These are phyloP conservation scores for Notospermus geniculatus DNA, from an alignment of 1,140 invertebrate genomes.

Conservation along the genomic window DNA sequence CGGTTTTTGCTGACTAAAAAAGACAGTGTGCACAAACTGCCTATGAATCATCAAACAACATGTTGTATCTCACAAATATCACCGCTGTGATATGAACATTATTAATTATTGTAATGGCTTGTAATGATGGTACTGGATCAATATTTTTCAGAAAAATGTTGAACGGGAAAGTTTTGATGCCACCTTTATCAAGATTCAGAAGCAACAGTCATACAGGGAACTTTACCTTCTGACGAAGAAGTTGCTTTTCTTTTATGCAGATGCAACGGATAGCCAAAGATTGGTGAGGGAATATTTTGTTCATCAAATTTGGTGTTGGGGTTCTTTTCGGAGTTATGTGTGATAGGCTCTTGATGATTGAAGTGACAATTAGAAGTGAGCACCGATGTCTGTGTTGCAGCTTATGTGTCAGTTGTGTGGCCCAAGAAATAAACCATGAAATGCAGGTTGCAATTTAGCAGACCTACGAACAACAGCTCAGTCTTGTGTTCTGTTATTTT, in stretches of 20 bases:
- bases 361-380: neutral
- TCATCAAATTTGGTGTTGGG: neutral
- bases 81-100: too few species aligned
- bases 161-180: slow-evolving; percentile 70
- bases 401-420: neutral
- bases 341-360: neutral
- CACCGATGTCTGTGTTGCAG: neutral
- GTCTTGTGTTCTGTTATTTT: too few species aligned
- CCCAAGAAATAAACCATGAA: neutral
- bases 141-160: slow-evolving; percentile 29
- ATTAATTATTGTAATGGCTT: too few species aligned
- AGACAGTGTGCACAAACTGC: too few species aligned
- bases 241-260: slow-evolving; percentile 73
- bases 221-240: slow-evolving; percentile 46
- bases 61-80: too few species aligned
- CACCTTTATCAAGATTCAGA: slow-evolving; percentile 12
- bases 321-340: neutral
- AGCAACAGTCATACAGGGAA: slow-evolving; percentile 54
- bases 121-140: too few species aligned
- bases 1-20: too few species aligned
- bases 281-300: slow-evolving; percentile 61
- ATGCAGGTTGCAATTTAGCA: neutral
- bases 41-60: too few species aligned
- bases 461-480: too few species aligned
- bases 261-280: slow-evolving; percentile 66